Conservation (phyloP, 2,113 vertebrate genomes). For the Mobula birostris region DNA sequence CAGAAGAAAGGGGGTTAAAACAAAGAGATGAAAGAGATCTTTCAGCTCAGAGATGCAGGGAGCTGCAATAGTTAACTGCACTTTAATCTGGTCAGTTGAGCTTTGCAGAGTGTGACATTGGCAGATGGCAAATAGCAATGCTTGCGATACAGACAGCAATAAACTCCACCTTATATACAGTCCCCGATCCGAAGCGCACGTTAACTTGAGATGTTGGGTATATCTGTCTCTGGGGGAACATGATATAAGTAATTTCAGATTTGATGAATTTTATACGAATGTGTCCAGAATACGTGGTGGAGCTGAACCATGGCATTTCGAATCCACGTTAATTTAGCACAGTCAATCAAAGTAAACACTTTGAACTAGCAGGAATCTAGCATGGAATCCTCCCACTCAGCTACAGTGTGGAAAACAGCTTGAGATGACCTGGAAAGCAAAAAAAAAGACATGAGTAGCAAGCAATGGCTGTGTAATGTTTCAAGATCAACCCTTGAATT, state of each 20-base stretch:
- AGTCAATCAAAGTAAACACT: constrained; percentile 17
- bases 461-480: neutral
- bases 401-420: neutral
- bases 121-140: constrained; percentile 1
- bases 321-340: constrained; percentile 6
- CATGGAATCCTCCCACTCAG: neutral
- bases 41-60: neutral
- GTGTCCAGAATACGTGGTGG: neutral
- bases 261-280: constrained; percentile 13
- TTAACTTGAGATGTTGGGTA: neutral
- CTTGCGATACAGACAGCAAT: neutral
- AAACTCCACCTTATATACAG: neutral
- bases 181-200: too few species aligned
- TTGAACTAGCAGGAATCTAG: neutral
- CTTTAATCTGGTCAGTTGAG: neutral
- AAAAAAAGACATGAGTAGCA: neutral
- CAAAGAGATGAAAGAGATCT: neutral
- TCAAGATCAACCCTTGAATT: neutral
- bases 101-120: constrained; percentile 18
- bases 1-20: neutral
- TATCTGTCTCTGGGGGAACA: neutral
- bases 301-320: neutral
- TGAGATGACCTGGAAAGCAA: neutral
- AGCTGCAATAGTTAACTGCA: neutral
- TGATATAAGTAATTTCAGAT: neutral